These are phyloP conservation scores for Ethmia dodecea DNA, from an alignment of 2,888 invertebrate species.

Conservation along the genomic window DNA sequence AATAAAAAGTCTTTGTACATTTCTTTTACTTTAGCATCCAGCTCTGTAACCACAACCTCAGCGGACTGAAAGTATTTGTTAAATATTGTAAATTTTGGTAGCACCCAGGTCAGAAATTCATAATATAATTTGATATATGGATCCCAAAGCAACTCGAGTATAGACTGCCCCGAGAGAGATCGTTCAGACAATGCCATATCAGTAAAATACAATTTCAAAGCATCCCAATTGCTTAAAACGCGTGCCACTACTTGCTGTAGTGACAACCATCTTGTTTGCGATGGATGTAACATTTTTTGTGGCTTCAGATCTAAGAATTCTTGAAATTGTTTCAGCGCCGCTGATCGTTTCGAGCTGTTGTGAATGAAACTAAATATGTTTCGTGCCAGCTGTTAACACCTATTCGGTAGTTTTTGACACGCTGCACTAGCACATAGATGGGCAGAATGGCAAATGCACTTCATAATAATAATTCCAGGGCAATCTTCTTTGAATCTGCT, in stretches of 20 bases:
- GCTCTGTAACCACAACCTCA: not conserved
- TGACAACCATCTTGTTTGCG: slow-evolving; percentile 7
- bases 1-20: not conserved
- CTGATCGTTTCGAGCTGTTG: slow-evolving; percentile 16
- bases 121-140: not conserved
- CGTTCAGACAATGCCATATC: not conserved
- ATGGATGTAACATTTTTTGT: slow-evolving; percentile 4
- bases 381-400: slow-evolving; percentile 29
- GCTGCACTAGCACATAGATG: slow-evolving; percentile 31
- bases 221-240: not conserved
- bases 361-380: slow-evolving; percentile 29
- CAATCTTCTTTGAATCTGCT: slow-evolving; percentile 21
- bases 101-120: not conserved
- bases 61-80: not conserved
- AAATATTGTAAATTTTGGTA: not conserved
- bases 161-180: not conserved
- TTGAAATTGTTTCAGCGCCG: not conserved
- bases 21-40: not conserved
- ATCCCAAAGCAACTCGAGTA: not conserved
- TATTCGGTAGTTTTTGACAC: slow-evolving; percentile 28
- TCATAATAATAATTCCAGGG: slow-evolving; percentile 29
- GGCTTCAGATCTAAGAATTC: not conserved
- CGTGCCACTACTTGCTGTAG: slow-evolving; percentile 1
- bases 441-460: slow-evolving; percentile 35
- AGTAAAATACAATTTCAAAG: slow-evolving; percentile 2